Percentiles rank a stretch among this genome's conserved stretches.
phyloP scores from a whole-genome alignment of 2,888 invertebrate genomes.

The Pelosia muscerda region DNA sequence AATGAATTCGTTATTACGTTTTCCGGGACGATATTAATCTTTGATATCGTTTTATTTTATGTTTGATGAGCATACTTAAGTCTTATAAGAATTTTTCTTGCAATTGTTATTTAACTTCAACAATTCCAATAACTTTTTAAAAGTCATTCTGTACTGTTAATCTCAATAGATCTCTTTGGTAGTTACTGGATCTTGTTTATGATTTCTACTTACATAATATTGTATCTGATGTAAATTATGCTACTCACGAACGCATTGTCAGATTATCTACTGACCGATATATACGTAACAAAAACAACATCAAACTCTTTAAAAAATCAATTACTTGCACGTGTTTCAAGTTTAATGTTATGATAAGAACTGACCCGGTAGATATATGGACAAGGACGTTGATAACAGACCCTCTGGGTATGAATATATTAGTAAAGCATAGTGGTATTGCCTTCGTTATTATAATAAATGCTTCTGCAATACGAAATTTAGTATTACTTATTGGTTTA shows the following conservation, averaged over 20 bases:
- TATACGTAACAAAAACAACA: background rate
- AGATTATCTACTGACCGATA: constrained; percentile 4
- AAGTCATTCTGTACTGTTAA: background rate
- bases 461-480: background rate
- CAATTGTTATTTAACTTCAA: constrained; percentile 18
- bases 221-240: constrained; percentile 6
- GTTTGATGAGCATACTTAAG: constrained; percentile 6
- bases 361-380: constrained; percentile 68
- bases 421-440: constrained; percentile 16
- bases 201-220: background rate
- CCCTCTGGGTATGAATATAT: constrained; percentile 52
- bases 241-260: background rate
- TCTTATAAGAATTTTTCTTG: constrained; percentile 21
- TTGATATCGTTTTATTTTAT: constrained; percentile 37
- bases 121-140: constrained; percentile 5
- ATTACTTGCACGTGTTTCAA: constrained; percentile 41
- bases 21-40: constrained; percentile 65
- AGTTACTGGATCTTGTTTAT: background rate
- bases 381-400: constrained; percentile 75
- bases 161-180: background rate
- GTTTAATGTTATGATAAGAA: constrained; percentile 49
- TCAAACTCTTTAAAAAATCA: constrained; percentile 19
- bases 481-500: background rate
- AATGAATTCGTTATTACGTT: constrained; percentile 67
- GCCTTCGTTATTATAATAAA: background rate